Base-by-base conservation (phyloP, 2,797 vertebrate genomes). In the Rhynchotus rufescens region DNA sequence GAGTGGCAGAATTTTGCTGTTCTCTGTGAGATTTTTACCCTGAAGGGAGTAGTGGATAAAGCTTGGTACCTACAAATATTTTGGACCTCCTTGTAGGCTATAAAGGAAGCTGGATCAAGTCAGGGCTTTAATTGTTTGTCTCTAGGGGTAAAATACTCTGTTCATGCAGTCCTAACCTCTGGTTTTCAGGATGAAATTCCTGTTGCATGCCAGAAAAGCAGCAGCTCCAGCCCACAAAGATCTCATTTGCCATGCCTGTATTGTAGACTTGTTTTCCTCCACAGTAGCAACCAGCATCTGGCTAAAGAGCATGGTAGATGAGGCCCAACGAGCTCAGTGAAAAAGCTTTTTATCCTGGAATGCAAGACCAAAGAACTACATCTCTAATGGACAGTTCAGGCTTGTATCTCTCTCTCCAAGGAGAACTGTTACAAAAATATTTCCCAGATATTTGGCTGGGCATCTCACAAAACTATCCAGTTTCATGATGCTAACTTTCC, bases 401-500 rank as follows among this genome's bases (percentile, higher is more conserved):
- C 89, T 96, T 90, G 4, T 86, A 91, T 97, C 95, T 95, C 93
- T 95, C 93, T 82, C 92, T 84, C 91, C 68, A 40, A 81, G 77
- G 94, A 94, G 85, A 94, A 76, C 93, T 51, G 84, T 86, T 94
- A 89, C 88, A 87, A 89, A 96, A 96, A 92, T 94, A 94, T 85
- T 96, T 96, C 96, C 91, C 93, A 95, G 93, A 94, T 87, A 94
- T 95, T 96, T 97, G 94, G 94, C 94, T 85, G 85, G 90, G 86
- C 91, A 94, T 80, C 84, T 93, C 90, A 79, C 86, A 94, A 88
- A 96, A 88, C 94, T 84, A 86, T 96, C 93, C 90, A 89, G 92
- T 94, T 97, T 93, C 92, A 21, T 73, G 87, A 96, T 96, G 95
- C 94, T 97, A 59, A 96, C 96, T 96, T 97, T 96, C 93, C 94